Evolutionary conservation across 1,140 invertebrate species (phyloP).

Genomic region (Harpegnathos saltator): DNA sequence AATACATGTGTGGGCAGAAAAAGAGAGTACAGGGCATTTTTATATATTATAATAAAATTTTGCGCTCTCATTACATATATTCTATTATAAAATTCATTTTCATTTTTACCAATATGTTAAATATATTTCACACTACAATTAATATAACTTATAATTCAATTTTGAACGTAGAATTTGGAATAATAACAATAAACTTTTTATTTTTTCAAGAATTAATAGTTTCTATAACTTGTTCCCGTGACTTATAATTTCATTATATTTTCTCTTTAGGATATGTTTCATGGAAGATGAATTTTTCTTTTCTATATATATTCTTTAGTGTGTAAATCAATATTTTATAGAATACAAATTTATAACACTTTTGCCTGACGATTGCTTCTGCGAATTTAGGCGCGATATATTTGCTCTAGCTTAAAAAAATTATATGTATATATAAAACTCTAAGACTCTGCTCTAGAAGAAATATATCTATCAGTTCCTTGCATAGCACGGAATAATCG

Average conservation of each 20-base stretch:
- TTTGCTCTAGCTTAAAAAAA: background rate
- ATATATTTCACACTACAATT: slow-evolving; percentile 27
- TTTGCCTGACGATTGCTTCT: background rate
- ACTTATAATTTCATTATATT: background rate
- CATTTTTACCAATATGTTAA: slow-evolving; percentile 1
- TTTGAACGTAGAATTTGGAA: slow-evolving; percentile 36
- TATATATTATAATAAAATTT: no score
- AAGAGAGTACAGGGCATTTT: no score
- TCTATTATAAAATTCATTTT: no score
- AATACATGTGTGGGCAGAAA: no score
- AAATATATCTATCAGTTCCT: slow-evolving; percentile 75
- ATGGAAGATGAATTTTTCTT: background rate
- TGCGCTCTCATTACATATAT: no score
- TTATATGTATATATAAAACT: slow-evolving; percentile 42
- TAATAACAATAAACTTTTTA: slow-evolving; percentile 25
- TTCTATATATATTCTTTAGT: background rate
- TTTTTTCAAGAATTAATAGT: slow-evolving; percentile 18
- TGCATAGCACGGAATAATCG: slow-evolving; percentile 68
- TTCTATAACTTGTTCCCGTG: background rate
- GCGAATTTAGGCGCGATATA: slow-evolving; percentile 13
- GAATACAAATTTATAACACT: slow-evolving; percentile 26
- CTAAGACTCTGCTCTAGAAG: slow-evolving; percentile 4
- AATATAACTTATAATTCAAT: background rate
- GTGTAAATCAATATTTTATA: slow-evolving; percentile 30
- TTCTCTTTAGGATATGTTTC: slow-evolving; percentile 4